A percentile compares a stretch with the other conserved stretches of the same genome.
Evolutionary conservation across 37 sponge, comb jelly and placozoan species (phyloP).

Genomic region (Cliona cf. orientalis): DNA sequence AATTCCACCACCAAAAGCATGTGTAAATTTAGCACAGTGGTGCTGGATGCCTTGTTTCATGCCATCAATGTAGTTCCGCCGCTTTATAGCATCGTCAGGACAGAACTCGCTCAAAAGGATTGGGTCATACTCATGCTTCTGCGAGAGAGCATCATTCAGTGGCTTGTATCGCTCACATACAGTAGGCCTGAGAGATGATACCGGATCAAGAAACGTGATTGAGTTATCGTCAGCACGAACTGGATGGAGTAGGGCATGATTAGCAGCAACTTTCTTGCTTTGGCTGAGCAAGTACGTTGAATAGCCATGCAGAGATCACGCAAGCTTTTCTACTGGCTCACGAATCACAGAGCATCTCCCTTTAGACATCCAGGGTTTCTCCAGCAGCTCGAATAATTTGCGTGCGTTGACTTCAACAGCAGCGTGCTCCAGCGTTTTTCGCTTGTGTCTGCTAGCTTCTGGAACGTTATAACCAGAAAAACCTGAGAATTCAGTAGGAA

Average conservation of each 20-base stretch:
- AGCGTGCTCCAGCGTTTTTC: not conserved
- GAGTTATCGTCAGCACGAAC: not conserved
- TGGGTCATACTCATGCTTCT: not conserved
- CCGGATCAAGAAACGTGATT: not conserved
- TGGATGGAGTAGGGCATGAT: not conserved
- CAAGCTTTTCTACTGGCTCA: not conserved
- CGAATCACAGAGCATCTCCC: not conserved
- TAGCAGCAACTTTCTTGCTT: not conserved
- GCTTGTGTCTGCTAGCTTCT: constrained; percentile 1
- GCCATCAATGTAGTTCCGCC: not conserved
- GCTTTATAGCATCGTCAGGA: constrained; percentile 2
- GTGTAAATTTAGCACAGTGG: not conserved
- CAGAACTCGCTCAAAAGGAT: not conserved
- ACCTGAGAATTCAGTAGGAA: not conserved
- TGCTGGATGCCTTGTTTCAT: not conserved
- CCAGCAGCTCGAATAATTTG: not conserved
- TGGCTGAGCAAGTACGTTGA: not conserved
- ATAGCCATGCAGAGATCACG: not conserved
- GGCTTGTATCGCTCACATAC: not conserved
- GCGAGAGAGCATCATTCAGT: not conserved
- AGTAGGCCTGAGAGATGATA: not conserved
- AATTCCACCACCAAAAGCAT: not conserved
- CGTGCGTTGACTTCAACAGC: not conserved
- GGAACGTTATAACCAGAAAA: constrained; percentile 13
- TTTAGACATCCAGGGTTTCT: not conserved